Conservation (phyloP, 2,797 vertebrate species). For the Hyperoplus immaculatus region DNA sequence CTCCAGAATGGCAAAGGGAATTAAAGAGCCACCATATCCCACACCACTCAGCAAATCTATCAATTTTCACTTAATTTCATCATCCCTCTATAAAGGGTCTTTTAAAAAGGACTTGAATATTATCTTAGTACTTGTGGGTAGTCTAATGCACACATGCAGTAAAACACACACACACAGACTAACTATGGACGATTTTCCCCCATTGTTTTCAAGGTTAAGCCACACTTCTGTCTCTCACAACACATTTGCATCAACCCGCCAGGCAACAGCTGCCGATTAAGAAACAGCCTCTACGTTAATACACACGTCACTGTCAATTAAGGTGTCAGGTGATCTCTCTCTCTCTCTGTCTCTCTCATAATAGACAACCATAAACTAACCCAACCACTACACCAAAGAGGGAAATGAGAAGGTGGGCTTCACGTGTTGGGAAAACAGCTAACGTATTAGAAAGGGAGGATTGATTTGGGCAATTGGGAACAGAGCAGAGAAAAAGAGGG, state of each 20-base stretch:
- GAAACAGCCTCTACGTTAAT: slow-evolving; percentile 70
- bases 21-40: slow-evolving; percentile 44
- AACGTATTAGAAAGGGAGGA: slow-evolving; percentile 35
- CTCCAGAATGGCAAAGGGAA: slow-evolving; percentile 61
- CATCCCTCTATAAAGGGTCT: slow-evolving; percentile 62
- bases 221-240: slow-evolving; percentile 57
- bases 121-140: slow-evolving; percentile 60
- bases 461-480: slow-evolving; percentile 28
- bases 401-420: slow-evolving; percentile 7
- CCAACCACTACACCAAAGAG: slow-evolving; percentile 8
- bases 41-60: slow-evolving; percentile 51
- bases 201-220: slow-evolving; percentile 74
- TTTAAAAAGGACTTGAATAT: slow-evolving; percentile 68
- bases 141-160: slow-evolving; percentile 15
- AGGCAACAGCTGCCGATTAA: slow-evolving; percentile 80
- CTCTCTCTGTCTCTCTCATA: slow-evolving; percentile 34
- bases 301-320: slow-evolving; percentile 70
- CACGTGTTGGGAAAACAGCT: slow-evolving; percentile 24
- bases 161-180: neutral
- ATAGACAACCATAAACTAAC: slow-evolving; percentile 8
- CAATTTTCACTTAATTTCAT: slow-evolving; percentile 73
- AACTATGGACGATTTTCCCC: slow-evolving; percentile 10
- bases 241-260: slow-evolving; percentile 70
- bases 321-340: slow-evolving; percentile 56
- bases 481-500: slow-evolving; percentile 41